phyloP scores from a whole-genome alignment of 2,888 invertebrate genomes.

The Elmis aenea region DNA sequence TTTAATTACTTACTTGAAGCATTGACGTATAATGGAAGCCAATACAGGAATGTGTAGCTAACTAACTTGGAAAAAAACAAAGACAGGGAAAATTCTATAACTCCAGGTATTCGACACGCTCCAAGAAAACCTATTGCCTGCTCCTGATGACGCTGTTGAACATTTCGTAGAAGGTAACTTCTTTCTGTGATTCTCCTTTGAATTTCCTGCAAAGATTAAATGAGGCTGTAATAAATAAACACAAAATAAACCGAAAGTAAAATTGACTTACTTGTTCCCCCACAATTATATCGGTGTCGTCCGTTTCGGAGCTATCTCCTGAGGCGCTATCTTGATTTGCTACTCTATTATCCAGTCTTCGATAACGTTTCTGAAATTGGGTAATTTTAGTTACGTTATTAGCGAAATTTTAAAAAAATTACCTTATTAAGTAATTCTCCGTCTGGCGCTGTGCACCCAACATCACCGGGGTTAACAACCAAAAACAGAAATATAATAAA shows the following conservation, averaged over 20 bases:
- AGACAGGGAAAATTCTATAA: constrained; percentile 86
- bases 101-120: constrained; percentile 85
- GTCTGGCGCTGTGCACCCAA: constrained; percentile 55
- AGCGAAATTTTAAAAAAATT: background rate
- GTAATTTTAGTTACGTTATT: background rate
- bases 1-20: constrained; percentile 80
- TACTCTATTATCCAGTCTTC: constrained; percentile 34
- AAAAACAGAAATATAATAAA: constrained; percentile 77
- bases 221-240: constrained; percentile 1
- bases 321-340: constrained; percentile 32
- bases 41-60: constrained; percentile 94
- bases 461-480: constrained; percentile 74
- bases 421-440: constrained; percentile 12
- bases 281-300: constrained; percentile 51
- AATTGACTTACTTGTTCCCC: constrained; percentile 52
- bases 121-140: constrained; percentile 69
- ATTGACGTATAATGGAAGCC: constrained; percentile 89
- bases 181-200: constrained; percentile 38
- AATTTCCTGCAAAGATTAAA: constrained; percentile 35
- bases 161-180: constrained; percentile 31
- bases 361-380: constrained; percentile 28
- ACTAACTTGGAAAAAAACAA: constrained; percentile 95
- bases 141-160: constrained; percentile 30
- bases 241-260: constrained; percentile 1
- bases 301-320: constrained; percentile 42